Conservation (phyloP, 2,888 invertebrate genomes). For the Pollenia labialis region DNA sequence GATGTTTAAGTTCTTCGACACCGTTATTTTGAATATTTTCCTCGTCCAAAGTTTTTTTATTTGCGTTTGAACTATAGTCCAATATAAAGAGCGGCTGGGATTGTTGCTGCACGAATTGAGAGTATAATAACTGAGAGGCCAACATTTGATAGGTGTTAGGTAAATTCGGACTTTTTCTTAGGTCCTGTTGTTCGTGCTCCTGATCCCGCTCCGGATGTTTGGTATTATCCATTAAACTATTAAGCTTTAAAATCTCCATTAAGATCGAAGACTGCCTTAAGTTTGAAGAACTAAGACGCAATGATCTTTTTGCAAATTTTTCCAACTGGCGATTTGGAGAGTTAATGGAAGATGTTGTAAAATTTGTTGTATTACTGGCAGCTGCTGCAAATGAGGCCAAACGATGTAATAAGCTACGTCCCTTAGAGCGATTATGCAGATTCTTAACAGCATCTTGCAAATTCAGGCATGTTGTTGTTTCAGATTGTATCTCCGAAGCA, state of each 20-base stretch:
- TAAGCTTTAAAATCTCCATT: slow-evolving; percentile 59
- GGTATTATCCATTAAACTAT: slow-evolving; percentile 9
- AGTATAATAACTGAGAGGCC: slow-evolving; percentile 51
- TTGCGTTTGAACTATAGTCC: slow-evolving; percentile 43
- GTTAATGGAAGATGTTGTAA: not conserved
- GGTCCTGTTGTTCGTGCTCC: not conserved
- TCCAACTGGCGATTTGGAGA: slow-evolving; percentile 36
- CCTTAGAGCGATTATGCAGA: slow-evolving; percentile 31
- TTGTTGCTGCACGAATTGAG: slow-evolving; percentile 48
- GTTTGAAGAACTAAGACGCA: slow-evolving; percentile 39
- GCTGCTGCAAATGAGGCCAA: slow-evolving; percentile 63
- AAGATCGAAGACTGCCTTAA: slow-evolving; percentile 56
- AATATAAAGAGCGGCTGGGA: slow-evolving; percentile 48
- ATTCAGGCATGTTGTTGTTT: not conserved
- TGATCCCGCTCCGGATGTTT: slow-evolving; percentile 15
- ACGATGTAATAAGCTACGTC: slow-evolving; percentile 56
- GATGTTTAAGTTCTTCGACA: not conserved
- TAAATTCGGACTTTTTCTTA: not conserved
- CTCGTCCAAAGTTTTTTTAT: not conserved
- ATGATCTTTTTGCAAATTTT: slow-evolving; percentile 53
- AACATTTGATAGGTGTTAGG: slow-evolving; percentile 50
- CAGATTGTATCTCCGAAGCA: no score
- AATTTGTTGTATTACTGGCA: slow-evolving; percentile 43
- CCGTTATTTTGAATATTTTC: not conserved
- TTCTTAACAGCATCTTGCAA: slow-evolving; percentile 20